phyloP scores from a whole-genome alignment of 2,113 vertebrate species.

The Setophaga kirtlandii region DNA sequence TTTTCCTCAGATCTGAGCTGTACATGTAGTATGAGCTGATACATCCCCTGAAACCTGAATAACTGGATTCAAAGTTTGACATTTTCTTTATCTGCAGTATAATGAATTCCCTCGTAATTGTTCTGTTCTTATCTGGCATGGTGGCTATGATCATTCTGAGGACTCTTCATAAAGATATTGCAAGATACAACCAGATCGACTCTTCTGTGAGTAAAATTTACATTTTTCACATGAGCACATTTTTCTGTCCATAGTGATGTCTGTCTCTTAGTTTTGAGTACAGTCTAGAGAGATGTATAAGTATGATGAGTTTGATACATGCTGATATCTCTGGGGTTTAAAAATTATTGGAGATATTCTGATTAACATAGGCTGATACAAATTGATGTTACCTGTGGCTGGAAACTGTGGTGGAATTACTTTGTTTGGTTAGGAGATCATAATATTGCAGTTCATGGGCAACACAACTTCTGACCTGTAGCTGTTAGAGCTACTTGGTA shows the following conservation, averaged over 20 bases:
- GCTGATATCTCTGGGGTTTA: background rate
- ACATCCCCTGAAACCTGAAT: background rate
- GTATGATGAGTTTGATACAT: background rate
- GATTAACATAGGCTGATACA: background rate
- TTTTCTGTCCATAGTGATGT: background rate
- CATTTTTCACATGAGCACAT: background rate
- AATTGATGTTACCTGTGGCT: background rate
- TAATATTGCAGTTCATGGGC: background rate
- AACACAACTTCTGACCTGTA: background rate
- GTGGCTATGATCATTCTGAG: slow-evolving; percentile 90
- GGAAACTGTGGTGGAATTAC: background rate
- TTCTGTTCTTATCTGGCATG: slow-evolving; percentile 91
- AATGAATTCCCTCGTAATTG: slow-evolving; percentile 90
- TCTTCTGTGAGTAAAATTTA: slow-evolving; percentile 69
- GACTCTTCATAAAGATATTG: slow-evolving; percentile 89
- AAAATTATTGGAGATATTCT: background rate
- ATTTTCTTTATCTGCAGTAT: slow-evolving; percentile 76
- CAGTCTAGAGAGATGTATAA: background rate
- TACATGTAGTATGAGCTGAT: background rate
- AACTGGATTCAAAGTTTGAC: background rate
- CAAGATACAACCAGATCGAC: slow-evolving; percentile 89
- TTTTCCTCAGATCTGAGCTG: background rate
- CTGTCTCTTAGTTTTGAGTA: background rate
- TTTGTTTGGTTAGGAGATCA: background rate
- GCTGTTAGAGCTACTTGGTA: background rate